A percentile compares a stretch with the other conserved stretches of the same genome.
phyloP scores from a whole-genome alignment of 2,113 vertebrate genomes.

The Orycteropus afer region DNA sequence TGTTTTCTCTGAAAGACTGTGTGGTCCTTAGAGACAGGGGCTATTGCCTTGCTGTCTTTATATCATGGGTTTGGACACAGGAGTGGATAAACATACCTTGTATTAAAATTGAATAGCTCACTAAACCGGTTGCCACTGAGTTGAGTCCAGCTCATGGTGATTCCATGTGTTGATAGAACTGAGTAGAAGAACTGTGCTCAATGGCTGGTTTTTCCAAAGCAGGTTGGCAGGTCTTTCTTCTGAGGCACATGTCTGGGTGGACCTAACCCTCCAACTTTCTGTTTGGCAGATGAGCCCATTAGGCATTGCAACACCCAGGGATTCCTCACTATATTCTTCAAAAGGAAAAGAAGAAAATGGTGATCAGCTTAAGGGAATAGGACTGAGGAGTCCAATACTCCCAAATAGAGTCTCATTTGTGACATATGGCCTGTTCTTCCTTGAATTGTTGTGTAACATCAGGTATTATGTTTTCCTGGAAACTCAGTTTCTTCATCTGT shows the following conservation, averaged over 20 bases:
- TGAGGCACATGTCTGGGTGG: neutral
- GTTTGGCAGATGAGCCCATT: neutral
- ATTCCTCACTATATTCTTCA: neutral
- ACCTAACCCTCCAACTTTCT: neutral
- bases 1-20: neutral
- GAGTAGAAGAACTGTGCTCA: neutral
- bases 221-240: neutral
- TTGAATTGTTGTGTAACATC: neutral
- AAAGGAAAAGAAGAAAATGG: neutral
- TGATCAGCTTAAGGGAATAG: neutral
- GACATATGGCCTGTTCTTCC: neutral
- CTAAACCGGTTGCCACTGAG: neutral
- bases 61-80: neutral
- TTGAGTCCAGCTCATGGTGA: neutral
- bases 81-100: neutral
- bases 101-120: neutral
- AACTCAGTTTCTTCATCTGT: neutral
- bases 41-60: neutral
- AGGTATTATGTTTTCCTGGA: neutral
- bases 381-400: neutral
- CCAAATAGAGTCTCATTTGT: neutral
- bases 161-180: neutral
- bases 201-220: neutral
- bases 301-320: neutral
- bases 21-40: neutral